Evolutionary conservation across 1,140 invertebrate genomes (phyloP).

Genomic region (Drosophila sp.): DNA sequence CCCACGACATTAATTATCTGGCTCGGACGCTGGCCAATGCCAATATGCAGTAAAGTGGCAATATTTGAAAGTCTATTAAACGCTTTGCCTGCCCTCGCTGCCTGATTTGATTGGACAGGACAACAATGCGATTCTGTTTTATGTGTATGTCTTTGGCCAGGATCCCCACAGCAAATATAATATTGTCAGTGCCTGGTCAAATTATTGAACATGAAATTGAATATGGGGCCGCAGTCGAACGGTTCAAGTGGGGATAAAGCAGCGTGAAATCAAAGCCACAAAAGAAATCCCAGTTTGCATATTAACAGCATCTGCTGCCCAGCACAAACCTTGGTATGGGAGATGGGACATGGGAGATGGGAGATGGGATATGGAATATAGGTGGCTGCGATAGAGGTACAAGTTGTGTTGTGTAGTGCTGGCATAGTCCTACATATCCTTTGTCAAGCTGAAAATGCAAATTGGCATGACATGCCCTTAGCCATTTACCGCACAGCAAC

Average conservation of each 20-base stretch:
- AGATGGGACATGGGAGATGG: too few species aligned
- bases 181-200: conserved; percentile 27
- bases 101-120: conserved; percentile 58
- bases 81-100: conserved; percentile 45
- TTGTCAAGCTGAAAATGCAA: conserved; percentile 82
- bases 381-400: background rate
- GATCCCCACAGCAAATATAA: conserved; percentile 46
- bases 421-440: conserved; percentile 71
- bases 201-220: conserved; percentile 79
- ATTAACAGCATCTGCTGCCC: conserved; percentile 76
- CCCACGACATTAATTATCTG: conserved; percentile 79
- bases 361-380: background rate
- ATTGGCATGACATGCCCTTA: conserved; percentile 82
- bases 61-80: conserved; percentile 83
- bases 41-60: conserved; percentile 68
- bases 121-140: conserved; percentile 50
- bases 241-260: conserved; percentile 25
- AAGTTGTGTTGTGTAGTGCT: conserved; percentile 2
- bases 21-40: conserved; percentile 58
- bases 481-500: conserved; percentile 74
- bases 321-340: conserved; percentile 6
- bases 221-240: conserved; percentile 49
- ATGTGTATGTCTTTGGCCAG: conserved; percentile 34
- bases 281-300: conserved; percentile 82
- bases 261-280: conserved; percentile 78